phyloP scores from a whole-genome alignment of 1,140 invertebrate species.

The Cherax destructor region DNA sequence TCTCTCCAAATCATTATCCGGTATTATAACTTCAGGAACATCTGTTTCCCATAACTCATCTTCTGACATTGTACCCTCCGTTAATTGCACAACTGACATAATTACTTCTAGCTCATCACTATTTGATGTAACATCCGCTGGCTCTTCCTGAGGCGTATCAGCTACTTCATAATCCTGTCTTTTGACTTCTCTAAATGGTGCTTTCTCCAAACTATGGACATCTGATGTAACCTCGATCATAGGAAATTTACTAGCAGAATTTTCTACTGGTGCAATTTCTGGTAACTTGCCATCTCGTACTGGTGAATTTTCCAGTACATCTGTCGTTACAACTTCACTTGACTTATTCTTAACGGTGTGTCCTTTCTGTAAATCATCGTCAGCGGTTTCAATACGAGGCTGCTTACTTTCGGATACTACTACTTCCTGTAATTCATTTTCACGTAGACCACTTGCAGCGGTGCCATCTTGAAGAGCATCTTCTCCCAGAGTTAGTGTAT shows the following conservation, averaged over 20 bases:
- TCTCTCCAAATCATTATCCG: neutral
- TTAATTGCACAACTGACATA: neutral
- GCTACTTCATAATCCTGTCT: neutral
- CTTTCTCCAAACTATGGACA: neutral
- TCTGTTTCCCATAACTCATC: neutral
- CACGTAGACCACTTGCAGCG: neutral
- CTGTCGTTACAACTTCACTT: neutral
- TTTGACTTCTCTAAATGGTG: neutral
- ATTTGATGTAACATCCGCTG: neutral
- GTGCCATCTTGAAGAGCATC: neutral
- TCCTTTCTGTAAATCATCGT: neutral
- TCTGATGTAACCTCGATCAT: neutral
- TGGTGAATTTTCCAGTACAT: neutral
- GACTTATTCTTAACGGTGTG: neutral
- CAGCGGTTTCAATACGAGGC: neutral
- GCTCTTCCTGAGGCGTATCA: neutral
- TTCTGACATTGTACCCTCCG: neutral
- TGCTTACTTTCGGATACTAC: neutral
- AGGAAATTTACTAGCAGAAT: conserved; percentile 10
- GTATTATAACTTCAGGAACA: neutral
- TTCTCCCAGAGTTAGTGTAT: neutral
- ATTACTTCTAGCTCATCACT: neutral
- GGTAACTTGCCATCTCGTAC: neutral
- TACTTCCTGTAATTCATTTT: neutral
- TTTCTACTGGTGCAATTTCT: conserved; percentile 4